phyloP scores from a whole-genome alignment of 2,888 invertebrate species.

The Melolontha melolontha region DNA sequence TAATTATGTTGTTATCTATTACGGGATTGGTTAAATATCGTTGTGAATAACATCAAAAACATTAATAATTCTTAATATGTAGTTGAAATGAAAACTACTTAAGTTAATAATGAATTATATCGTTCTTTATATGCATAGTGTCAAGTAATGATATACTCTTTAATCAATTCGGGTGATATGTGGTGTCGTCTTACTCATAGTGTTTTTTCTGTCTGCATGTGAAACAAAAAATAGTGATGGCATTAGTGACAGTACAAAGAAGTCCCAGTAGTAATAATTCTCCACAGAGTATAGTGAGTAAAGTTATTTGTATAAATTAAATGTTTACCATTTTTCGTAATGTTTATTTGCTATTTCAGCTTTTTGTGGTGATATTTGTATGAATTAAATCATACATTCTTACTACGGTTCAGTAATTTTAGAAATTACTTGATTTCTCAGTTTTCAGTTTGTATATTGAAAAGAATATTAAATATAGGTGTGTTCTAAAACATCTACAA shows the following conservation, averaged over 20 bases:
- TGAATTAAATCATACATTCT: slow-evolving; percentile 5
- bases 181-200: slow-evolving; percentile 39
- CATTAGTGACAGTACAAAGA: slow-evolving; percentile 79
- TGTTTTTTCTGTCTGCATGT: slow-evolving; percentile 32
- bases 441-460: not conserved
- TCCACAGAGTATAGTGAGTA: slow-evolving; percentile 72
- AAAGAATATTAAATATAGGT: not conserved
- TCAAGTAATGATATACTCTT: slow-evolving; percentile 47
- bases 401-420: slow-evolving; percentile 23
- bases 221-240: slow-evolving; percentile 66
- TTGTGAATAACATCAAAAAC: slow-evolving; percentile 41
- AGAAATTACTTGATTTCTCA: not conserved
- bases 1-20: slow-evolving; percentile 29
- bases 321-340: no score
- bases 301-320: not conserved
- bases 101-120: slow-evolving; percentile 64
- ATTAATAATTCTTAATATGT: slow-evolving; percentile 44
- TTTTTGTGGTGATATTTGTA: not conserved
- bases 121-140: slow-evolving; percentile 44
- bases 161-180: slow-evolving; percentile 39
- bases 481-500: not conserved
- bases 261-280: slow-evolving; percentile 78
- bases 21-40: slow-evolving; percentile 42
- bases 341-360: not conserved
- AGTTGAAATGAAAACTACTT: slow-evolving; percentile 59